Base-by-base conservation (phyloP, 1,140 invertebrate species). In the Leptestheria dahalacensis region DNA sequence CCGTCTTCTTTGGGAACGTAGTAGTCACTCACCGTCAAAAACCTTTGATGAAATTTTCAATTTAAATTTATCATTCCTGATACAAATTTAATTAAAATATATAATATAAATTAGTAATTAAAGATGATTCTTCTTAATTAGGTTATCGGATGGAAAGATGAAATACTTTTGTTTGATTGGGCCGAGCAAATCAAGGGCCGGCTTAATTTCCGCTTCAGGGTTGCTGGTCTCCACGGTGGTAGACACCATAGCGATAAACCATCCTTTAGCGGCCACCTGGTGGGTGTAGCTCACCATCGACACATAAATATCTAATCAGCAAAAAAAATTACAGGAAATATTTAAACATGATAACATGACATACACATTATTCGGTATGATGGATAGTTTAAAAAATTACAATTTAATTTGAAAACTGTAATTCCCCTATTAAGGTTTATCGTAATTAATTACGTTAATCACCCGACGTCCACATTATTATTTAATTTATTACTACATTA, bases 221-320 rank as follows among this genome's bases (percentile, higher is more conserved):
- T 95, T 91, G 60, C 80, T 80, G 4, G 94, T 97, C 73, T 99
- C 97, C 23, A 99, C 96, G n/a, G 91, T 97, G 1, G 97, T 99
- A 23, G 93, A 97, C 0, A 99, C 95, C 86, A 99, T 97, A 10
- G 94, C 97, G 66, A 99, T 83, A 72, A 96, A 99, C 91, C 91
- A 97, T 2, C 89, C 91, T 71, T 97, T 97, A 24, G 91, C 83
- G 29, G 93, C 88, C 11, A 98, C 94, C 76, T 94, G 90, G 74
- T 99, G 95, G 41, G 94, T 94, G 73, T 92, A 87, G 26, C 93
- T 97, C 24, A 98, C 91, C 67, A 94, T 71, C 10, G 93, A 97
- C 2, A 99, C 90, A 72, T 99, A 99, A 67, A 99, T 99, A 72
- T 99, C 96, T 82, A 64, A 48, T 70, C 58, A 33, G 33, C 53